Conservation (phyloP, 2,888 invertebrate species). For the Orthosia cruda region DNA sequence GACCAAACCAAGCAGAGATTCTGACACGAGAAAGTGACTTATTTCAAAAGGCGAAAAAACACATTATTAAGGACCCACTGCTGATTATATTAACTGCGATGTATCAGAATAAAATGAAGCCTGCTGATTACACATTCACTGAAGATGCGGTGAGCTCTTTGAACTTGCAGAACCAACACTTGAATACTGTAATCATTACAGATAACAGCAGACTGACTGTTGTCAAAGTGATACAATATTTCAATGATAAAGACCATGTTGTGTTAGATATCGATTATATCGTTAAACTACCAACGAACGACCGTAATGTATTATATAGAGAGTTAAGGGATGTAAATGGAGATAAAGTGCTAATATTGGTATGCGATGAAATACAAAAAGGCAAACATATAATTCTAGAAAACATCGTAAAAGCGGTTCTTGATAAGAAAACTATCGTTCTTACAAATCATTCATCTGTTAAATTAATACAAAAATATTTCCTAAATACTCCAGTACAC, state of each 20-base stretch:
- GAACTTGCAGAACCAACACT: constrained; percentile 3
- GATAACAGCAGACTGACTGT: constrained; percentile 10
- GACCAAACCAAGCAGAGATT: background rate
- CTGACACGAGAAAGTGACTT: constrained; percentile 29
- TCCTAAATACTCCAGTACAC: background rate
- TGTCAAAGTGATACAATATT: constrained; percentile 20
- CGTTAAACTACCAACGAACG: constrained; percentile 4
- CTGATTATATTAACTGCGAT: constrained; percentile 15
- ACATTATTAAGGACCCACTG: constrained; percentile 33
- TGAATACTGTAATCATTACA: constrained; percentile 27
- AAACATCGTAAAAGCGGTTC: constrained; percentile 7
- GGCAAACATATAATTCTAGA: background rate
- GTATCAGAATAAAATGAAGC: constrained; percentile 9
- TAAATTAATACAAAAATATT: constrained; percentile 17
- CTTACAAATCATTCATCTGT: background rate
- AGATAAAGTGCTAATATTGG: constrained; percentile 8
- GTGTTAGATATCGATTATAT: constrained; percentile 28
- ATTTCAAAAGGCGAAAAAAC: constrained; percentile 17
- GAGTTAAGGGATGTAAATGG: background rate
- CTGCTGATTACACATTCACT: constrained; percentile 25
- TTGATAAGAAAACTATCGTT: constrained; percentile 14
- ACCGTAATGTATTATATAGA: background rate
- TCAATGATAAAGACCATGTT: constrained; percentile 4
- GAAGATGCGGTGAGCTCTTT: constrained; percentile 11
- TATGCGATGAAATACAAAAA: background rate